Evolutionary conservation across 2,888 invertebrate genomes (phyloP).

Genomic region (Patella depressa): DNA sequence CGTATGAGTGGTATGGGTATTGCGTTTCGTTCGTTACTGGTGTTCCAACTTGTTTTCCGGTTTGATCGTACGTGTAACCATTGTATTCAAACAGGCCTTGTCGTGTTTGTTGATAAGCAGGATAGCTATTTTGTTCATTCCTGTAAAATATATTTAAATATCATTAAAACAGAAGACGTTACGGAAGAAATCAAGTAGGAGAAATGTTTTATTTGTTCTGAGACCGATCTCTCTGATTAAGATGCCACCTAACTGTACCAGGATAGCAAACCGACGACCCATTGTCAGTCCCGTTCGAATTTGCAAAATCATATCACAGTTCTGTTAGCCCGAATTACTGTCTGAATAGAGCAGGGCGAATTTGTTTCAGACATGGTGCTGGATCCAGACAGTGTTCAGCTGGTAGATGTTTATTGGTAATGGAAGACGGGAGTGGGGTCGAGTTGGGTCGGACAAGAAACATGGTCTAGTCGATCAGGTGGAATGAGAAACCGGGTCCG

Average conservation of each 20-base stretch:
- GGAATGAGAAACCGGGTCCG: no score
- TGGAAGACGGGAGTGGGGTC: no score
- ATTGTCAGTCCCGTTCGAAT: neutral
- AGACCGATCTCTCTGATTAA: no score
- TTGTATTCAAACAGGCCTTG: constrained; percentile 11
- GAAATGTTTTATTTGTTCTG: no score
- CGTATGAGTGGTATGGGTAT: constrained; percentile 21
- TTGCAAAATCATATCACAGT: constrained; percentile 7
- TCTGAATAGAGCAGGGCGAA: no score
- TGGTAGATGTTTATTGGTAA: no score
- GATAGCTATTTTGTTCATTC: constrained; percentile 16
- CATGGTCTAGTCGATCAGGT: no score
- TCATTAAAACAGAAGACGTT: neutral
- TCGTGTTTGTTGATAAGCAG: constrained; percentile 8
- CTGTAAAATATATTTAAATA: constrained; percentile 9
- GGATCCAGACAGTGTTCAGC: no score
- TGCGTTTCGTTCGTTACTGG: constrained; percentile 8
- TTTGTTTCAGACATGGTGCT: no score
- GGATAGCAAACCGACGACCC: neutral
- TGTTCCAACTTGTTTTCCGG: constrained; percentile 13
- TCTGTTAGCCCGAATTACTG: neutral
- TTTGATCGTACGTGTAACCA: constrained; percentile 19
- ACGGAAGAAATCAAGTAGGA: no score
- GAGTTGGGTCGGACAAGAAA: no score
- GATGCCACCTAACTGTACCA: neutral